Conservation (phyloP, 2,113 vertebrate genomes). For the Podarcis cretensis region DNA sequence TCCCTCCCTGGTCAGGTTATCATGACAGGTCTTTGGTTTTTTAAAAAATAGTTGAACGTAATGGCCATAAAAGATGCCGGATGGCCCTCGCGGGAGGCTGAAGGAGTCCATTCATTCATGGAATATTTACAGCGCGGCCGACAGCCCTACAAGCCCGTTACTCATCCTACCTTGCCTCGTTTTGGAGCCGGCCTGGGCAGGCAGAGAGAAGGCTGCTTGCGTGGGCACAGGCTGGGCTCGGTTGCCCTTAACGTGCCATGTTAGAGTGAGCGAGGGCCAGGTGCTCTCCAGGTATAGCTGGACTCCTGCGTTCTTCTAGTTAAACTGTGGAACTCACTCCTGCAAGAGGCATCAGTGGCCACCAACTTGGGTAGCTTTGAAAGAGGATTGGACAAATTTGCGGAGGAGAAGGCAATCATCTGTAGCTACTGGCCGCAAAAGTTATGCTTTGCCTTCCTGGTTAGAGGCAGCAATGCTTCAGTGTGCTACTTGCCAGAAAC, state of each 20-base stretch:
- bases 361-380: no score
- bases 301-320: no score
- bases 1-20: conserved; percentile 24
- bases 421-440: not conserved
- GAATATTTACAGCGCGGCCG: conserved; percentile 50
- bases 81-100: conserved; percentile 40
- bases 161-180: conserved; percentile 13
- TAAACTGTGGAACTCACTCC: no score
- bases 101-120: conserved; percentile 44
- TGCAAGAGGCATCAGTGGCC: no score
- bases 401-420: no score
- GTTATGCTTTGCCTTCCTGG: not conserved
- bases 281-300: no score
- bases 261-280: no score
- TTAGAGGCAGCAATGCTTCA: not conserved
- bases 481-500: no score
- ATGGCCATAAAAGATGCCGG: conserved; percentile 48
- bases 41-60: conserved; percentile 49
- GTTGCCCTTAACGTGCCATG: no score
- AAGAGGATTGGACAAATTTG: no score
- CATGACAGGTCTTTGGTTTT: conserved; percentile 38
- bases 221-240: no score
- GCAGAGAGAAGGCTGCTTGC: no score
- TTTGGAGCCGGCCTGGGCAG: not conserved
- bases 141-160: conserved; percentile 26